Evolutionary conservation across 2,888 invertebrate genomes (phyloP).

Genomic region (Ctena decussata): DNA sequence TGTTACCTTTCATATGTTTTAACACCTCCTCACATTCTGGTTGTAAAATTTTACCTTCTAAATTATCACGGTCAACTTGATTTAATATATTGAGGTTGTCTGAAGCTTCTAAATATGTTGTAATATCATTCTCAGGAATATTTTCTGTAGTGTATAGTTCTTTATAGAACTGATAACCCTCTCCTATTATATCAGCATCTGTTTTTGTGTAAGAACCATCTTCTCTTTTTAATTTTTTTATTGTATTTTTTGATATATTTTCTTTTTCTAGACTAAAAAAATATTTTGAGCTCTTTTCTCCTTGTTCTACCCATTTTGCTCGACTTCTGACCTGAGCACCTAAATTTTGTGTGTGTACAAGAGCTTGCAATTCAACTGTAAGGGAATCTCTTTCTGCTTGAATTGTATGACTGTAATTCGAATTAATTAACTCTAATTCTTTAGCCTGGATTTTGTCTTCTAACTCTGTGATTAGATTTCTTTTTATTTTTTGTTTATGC

Average conservation of each 20-base stretch:
- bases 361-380: not conserved
- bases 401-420: not conserved
- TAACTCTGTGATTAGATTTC: not conserved
- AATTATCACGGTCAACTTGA: not conserved
- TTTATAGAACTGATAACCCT: not conserved
- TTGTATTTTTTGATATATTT: slow-evolving; percentile 5
- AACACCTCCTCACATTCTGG: not conserved
- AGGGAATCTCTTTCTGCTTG: not conserved
- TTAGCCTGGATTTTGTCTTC: not conserved
- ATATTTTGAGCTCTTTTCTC: slow-evolving; percentile 6
- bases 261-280: slow-evolving; percentile 86
- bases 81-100: not conserved
- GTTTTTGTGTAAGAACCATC: not conserved
- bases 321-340: slow-evolving; percentile 1
- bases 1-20: slow-evolving; percentile 39
- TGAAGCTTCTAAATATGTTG: not conserved
- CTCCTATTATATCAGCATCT: not conserved
- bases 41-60: not conserved
- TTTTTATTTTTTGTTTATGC: not conserved
- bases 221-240: not conserved
- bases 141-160: not conserved
- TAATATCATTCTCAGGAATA: not conserved
- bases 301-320: not conserved
- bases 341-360: not conserved
- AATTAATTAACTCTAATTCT: not conserved